Evolutionary conservation across 1,140 invertebrate genomes (phyloP).

Genomic region (Vollenhovia emeryi): DNA sequence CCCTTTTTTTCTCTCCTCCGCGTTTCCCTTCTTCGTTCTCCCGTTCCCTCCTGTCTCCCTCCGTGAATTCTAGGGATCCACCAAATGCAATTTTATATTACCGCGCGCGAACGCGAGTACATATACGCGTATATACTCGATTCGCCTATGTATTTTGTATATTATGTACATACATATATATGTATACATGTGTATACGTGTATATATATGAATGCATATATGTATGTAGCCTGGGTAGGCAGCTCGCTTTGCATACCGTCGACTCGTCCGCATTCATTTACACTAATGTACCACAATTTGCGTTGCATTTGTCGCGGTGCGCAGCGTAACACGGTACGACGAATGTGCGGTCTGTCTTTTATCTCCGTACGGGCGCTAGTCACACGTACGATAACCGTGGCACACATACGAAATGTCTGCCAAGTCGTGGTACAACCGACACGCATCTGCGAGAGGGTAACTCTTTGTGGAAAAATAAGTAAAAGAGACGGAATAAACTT

Average conservation of each 20-base stretch:
- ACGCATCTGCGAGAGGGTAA: background rate
- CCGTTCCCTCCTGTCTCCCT: background rate
- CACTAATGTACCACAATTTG: constrained; percentile 77
- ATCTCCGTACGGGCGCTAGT: constrained; percentile 36
- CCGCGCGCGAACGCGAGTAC: constrained; percentile 3
- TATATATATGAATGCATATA: constrained; percentile 5
- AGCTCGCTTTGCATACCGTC: constrained; percentile 68
- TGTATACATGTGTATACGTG: constrained; percentile 4
- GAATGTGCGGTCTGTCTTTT: constrained; percentile 67
- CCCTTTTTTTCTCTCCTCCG: background rate
- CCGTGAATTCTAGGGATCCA: background rate
- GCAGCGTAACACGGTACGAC: constrained; percentile 67
- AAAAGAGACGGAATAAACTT: background rate
- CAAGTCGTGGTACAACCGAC: background rate
- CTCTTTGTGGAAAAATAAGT: background rate
- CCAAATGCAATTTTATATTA: constrained; percentile 74
- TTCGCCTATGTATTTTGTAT: background rate
- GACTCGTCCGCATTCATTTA: constrained; percentile 77
- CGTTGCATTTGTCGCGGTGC: constrained; percentile 74
- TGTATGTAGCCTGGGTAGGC: constrained; percentile 2
- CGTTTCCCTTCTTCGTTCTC: background rate
- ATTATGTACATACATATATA: background rate
- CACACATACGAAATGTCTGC: background rate
- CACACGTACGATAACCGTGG: background rate
- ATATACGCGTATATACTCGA: background rate